Conservation (phyloP, 2,888 invertebrate genomes). For the Cacoxenus indagator region DNA sequence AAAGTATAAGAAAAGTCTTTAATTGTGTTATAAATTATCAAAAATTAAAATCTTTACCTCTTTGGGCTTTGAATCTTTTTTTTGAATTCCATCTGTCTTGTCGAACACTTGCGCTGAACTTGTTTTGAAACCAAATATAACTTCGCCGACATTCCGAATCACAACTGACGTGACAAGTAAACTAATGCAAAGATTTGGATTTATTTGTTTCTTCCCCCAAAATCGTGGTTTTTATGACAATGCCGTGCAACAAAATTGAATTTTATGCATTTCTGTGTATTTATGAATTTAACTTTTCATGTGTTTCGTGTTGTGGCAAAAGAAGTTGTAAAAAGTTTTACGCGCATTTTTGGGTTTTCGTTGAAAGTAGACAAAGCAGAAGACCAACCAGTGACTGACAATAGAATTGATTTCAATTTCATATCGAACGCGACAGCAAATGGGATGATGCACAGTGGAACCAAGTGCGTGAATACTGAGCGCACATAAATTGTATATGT, state of each 20-base stretch:
- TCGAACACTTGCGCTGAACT: not conserved
- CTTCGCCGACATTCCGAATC: not conserved
- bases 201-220: conserved; percentile 50
- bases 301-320: not conserved
- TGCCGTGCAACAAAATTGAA: conserved; percentile 61
- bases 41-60: too few species aligned
- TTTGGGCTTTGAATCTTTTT: too few species aligned
- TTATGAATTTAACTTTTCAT: conserved; percentile 6
- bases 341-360: not conserved
- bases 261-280: conserved; percentile 50
- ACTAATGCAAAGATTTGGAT: conserved; percentile 12
- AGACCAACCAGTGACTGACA: not conserved
- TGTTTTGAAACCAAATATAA: not conserved
- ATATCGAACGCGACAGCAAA: conserved; percentile 24
- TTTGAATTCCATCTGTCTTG: not conserved
- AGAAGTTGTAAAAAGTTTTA: conserved; percentile 9
- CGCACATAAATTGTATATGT: too few species aligned
- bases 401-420: conserved; percentile 31
- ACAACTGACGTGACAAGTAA: conserved; percentile 15
- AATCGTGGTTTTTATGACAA: conserved; percentile 59
- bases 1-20: too few species aligned
- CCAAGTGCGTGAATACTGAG: too few species aligned
- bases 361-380: not conserved
- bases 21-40: too few species aligned
- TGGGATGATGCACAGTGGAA: conserved; percentile 1